These are phyloP conservation scores for Elaeidobius kamerunicus DNA, from an alignment of 2,888 invertebrate genomes.

Conservation along the genomic window DNA sequence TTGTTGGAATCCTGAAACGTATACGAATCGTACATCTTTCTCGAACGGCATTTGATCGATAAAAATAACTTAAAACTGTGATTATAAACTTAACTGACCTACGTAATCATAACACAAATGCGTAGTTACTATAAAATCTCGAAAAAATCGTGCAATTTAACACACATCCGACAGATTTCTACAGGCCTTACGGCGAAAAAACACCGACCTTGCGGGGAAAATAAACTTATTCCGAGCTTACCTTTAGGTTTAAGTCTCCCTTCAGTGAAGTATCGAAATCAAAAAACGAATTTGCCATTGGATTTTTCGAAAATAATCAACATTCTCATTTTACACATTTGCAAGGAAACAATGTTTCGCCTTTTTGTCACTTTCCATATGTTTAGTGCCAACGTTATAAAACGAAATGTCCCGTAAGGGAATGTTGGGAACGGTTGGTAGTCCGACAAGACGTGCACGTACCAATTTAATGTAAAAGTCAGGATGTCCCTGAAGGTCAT, in stretches of 20 bases:
- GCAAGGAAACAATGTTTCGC: slow-evolving; percentile 18
- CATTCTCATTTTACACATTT: slow-evolving; percentile 39
- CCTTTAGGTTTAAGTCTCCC: slow-evolving; percentile 56
- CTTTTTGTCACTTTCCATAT: slow-evolving; percentile 26
- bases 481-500: too few relatives aligned
- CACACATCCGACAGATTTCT: background rate
- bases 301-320: slow-evolving; percentile 42
- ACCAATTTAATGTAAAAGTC: too few relatives aligned
- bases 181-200: background rate
- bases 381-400: slow-evolving; percentile 14
- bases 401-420: background rate
- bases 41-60: background rate
- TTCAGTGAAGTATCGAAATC: slow-evolving; percentile 76
- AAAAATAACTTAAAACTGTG: too few relatives aligned
- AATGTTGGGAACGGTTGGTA: too few relatives aligned
- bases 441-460: too few relatives aligned
- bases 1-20: too few relatives aligned
- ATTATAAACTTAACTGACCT: slow-evolving; percentile 7
- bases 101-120: slow-evolving; percentile 4
- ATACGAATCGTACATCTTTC: too few relatives aligned
- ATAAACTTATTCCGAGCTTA: slow-evolving; percentile 1
- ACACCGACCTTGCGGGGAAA: background rate
- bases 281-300: slow-evolving; percentile 88
- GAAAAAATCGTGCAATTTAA: slow-evolving; percentile 1
- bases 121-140: slow-evolving; percentile 3